Evolutionary conservation across 2,113 vertebrate species (phyloP).

Genomic region (Epinephelus moara): DNA sequence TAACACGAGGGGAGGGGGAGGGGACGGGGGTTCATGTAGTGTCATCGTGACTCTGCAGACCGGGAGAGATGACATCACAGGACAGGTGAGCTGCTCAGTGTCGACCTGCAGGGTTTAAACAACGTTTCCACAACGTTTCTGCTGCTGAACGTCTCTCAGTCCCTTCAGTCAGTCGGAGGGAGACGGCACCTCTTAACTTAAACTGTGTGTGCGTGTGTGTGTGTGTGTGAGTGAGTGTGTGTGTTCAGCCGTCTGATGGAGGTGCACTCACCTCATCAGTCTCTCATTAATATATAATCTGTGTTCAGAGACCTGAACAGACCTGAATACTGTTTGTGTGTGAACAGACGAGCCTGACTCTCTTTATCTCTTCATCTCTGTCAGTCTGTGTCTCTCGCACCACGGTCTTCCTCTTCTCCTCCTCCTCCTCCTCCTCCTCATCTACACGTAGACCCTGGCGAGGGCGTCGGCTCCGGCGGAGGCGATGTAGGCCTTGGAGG

Average conservation of each 20-base stretch:
- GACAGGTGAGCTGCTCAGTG: constrained; percentile 46
- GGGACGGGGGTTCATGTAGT: constrained; percentile 18
- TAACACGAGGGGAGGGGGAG: background rate
- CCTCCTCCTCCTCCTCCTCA: background rate
- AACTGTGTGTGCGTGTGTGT: background rate
- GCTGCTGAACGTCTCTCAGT: constrained; percentile 21
- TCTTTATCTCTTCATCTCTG: constrained; percentile 18
- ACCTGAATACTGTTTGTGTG: constrained; percentile 57
- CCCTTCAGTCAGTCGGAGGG: constrained; percentile 3
- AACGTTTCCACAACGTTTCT: constrained; percentile 20
- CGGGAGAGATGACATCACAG: constrained; percentile 20
- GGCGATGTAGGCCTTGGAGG: constrained; percentile 99
- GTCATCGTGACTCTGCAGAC: constrained; percentile 7
- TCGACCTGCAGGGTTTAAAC: constrained; percentile 22
- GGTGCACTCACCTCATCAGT: constrained; percentile 6
- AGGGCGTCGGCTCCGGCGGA: constrained; percentile 98
- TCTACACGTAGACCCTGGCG: constrained; percentile 97
- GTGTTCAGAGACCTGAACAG: constrained; percentile 60
- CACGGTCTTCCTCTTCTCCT: background rate
- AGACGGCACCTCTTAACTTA: background rate
- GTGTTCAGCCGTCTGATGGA: constrained; percentile 6
- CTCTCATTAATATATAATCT: constrained; percentile 39
- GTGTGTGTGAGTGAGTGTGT: background rate
- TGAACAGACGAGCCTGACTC: constrained; percentile 16
- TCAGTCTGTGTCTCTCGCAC: constrained; percentile 13